Percentiles rank a stretch among this genome's conserved stretches.
Evolutionary conservation across 2,797 vertebrate genomes (phyloP).

Genomic region (Sebastes iracundus): DNA sequence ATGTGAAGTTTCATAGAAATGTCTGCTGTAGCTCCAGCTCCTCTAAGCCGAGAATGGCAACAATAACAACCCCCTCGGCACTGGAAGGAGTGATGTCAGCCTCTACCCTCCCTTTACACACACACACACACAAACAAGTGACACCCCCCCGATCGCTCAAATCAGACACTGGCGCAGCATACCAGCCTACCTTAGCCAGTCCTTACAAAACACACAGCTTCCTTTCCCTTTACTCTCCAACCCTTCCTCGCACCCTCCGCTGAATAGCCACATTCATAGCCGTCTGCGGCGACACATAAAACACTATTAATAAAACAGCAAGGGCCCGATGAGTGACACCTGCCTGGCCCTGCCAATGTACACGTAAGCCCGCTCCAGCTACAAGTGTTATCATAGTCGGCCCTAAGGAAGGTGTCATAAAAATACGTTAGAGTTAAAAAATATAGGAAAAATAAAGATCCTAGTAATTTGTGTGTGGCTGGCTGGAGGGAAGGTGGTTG

Average conservation of each 20-base stretch:
- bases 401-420: constrained; percentile 57
- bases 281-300: constrained; percentile 60
- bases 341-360: constrained; percentile 67
- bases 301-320: constrained; percentile 72
- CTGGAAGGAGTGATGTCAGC: constrained; percentile 84
- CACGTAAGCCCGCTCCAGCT: constrained; percentile 48
- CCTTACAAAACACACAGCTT: constrained; percentile 41
- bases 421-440: constrained; percentile 39
- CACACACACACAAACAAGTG: constrained; percentile 28
- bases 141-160: constrained; percentile 62
- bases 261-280: constrained; percentile 77
- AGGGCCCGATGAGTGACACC: constrained; percentile 69
- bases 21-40: constrained; percentile 60
- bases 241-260: constrained; percentile 33
- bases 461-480: constrained; percentile 17
- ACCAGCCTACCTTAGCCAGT: constrained; percentile 38
- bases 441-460: constrained; percentile 43
- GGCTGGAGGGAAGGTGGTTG: constrained; percentile 3
- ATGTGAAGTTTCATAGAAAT: constrained; percentile 59
- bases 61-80: constrained; percentile 73
- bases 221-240: constrained; percentile 45
- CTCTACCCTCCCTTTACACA: constrained; percentile 32
- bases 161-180: constrained; percentile 70
- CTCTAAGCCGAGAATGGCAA: constrained; percentile 63
- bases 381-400: constrained; percentile 72